Conservation (phyloP, 2,888 invertebrate genomes). For the Didymodactylos carnosus region DNA sequence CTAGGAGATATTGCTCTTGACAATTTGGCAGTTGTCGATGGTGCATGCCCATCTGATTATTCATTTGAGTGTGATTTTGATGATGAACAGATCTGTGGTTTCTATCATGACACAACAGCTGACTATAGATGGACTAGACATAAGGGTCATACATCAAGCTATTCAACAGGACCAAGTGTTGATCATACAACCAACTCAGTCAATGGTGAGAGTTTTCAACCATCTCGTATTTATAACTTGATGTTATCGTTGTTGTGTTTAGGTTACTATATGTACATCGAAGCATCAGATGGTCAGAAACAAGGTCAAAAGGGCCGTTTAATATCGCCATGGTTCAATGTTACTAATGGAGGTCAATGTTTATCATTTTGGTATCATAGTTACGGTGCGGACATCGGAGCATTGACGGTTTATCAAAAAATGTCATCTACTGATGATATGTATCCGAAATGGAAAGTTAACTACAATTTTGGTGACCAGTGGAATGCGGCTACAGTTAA, state of each 20-base stretch:
- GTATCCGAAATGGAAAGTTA: constrained; percentile 4
- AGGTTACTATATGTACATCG: constrained; percentile 26
- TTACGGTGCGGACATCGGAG: constrained; percentile 16
- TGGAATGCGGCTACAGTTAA: constrained; percentile 15
- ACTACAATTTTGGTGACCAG: constrained; percentile 5
- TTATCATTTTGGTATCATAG: constrained; percentile 15
- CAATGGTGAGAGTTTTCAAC: constrained; percentile 19
- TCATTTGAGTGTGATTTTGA: constrained; percentile 15
- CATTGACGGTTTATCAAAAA: constrained; percentile 20
- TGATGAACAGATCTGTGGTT: constrained; percentile 12
- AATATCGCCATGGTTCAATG: not conserved
- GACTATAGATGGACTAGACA: constrained; percentile 2
- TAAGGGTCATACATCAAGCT: constrained; percentile 12
- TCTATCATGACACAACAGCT: constrained; percentile 1
- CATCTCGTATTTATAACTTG: too few relatives aligned
- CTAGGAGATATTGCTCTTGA: constrained; percentile 15
- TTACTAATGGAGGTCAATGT: constrained; percentile 9
- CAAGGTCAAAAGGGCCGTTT: constrained; percentile 2
- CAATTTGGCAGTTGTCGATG: constrained; percentile 7
- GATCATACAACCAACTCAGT: constrained; percentile 24
- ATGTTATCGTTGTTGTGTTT: not conserved
- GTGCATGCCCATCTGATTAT: constrained; percentile 2
- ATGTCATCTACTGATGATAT: not conserved
- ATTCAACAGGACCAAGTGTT: constrained; percentile 21
- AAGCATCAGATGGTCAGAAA: constrained; percentile 16